Evolutionary conservation across 2,888 invertebrate species (phyloP).

Genomic region (Branchellion lobata): DNA sequence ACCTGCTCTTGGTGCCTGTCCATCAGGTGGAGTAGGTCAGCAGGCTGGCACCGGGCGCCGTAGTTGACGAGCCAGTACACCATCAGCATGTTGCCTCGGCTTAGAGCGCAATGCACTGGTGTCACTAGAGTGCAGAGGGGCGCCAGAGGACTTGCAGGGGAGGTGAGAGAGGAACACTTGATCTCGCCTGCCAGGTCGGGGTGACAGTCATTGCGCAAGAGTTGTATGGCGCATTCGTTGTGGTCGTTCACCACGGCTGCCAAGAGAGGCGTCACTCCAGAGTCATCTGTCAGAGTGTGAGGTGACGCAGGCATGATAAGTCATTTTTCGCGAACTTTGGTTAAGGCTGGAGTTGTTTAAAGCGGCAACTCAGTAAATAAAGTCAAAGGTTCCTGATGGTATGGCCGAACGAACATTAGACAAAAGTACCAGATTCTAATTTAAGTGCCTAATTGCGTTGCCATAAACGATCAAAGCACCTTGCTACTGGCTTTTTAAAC

Average conservation of each 20-base stretch:
- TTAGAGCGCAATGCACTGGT: constrained; percentile 46
- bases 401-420: too few relatives aligned
- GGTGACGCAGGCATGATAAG: background rate
- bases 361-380: too few relatives aligned
- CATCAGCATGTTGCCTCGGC: constrained; percentile 39
- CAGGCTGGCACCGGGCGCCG: constrained; percentile 37
- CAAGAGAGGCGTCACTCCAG: constrained; percentile 36
- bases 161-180: constrained; percentile 2
- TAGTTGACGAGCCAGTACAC: constrained; percentile 45
- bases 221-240: background rate
- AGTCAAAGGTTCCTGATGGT: too few relatives aligned
- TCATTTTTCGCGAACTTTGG: background rate
- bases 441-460: too few relatives aligned
- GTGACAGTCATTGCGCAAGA: constrained; percentile 43
- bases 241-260: constrained; percentile 40
- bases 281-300: constrained; percentile 28
- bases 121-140: constrained; percentile 22
- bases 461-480: too few relatives aligned
- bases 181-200: constrained; percentile 43
- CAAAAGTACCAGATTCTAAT: too few relatives aligned
- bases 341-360: background rate
- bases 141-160: background rate
- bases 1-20: background rate
- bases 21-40: constrained; percentile 1
- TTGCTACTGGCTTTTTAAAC: too few relatives aligned